A percentile compares a stretch with the other conserved stretches of the same genome.
Evolutionary conservation across 2,888 invertebrate species (phyloP).

Genomic region (Cyrtodaria siliqua): DNA sequence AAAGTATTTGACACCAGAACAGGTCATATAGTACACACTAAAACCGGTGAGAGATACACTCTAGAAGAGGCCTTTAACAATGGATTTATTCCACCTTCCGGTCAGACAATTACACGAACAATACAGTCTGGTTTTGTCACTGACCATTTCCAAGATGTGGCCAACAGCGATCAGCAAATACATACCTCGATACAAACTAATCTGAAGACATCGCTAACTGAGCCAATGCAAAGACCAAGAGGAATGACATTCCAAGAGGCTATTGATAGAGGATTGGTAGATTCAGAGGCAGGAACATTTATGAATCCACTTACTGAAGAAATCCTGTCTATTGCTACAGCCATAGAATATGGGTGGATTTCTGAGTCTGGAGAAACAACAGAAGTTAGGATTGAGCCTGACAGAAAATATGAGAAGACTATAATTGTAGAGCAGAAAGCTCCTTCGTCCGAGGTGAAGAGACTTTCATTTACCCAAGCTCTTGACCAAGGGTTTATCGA

Average conservation of each 20-base stretch:
- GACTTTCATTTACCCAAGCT: conserved; percentile 89
- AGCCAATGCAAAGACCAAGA: conserved; percentile 45
- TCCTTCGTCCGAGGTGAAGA: conserved; percentile 61
- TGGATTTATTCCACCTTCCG: conserved; percentile 81
- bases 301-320: conserved; percentile 86
- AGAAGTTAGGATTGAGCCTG: conserved; percentile 50
- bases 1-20: conserved; percentile 96
- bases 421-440: conserved; percentile 57
- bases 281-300: conserved; percentile 90
- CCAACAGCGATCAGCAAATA: conserved; percentile 47
- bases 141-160: conserved; percentile 54
- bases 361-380: conserved; percentile 87
- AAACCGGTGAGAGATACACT: conserved; percentile 90
- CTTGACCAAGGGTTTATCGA: conserved; percentile 93
- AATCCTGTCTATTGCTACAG: conserved; percentile 85
- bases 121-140: conserved; percentile 59
- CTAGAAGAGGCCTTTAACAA: conserved; percentile 91
- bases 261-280: conserved; percentile 88
- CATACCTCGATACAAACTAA: conserved; percentile 58
- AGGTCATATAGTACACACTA: conserved; percentile 89
- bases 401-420: conserved; percentile 63
- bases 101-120: conserved; percentile 55
- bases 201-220: conserved; percentile 54
- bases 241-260: conserved; percentile 89
- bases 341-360: conserved; percentile 90